These are phyloP conservation scores for Rhorus exstirpatorius DNA, from an alignment of 2,888 invertebrate species.

Conservation along the genomic window DNA sequence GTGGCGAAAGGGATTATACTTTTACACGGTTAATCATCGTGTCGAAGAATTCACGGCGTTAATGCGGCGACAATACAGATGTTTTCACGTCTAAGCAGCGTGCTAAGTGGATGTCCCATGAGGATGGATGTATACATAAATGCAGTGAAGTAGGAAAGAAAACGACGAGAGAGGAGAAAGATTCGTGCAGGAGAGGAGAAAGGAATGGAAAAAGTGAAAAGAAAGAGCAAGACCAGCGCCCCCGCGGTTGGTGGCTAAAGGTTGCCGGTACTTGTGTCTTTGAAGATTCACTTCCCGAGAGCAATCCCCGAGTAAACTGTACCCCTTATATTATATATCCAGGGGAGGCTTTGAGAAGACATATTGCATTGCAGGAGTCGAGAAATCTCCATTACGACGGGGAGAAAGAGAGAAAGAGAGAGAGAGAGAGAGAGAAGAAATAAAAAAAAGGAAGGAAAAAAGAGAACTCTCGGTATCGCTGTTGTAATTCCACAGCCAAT, in stretches of 20 bases:
- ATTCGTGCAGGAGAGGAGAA: conserved; percentile 23
- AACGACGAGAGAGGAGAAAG: conserved; percentile 29
- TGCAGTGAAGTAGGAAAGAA: no score
- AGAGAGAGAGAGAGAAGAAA: conserved; percentile 4
- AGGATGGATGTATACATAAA: conserved; percentile 44
- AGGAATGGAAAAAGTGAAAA: conserved; percentile 31
- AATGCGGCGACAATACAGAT: conserved; percentile 83
- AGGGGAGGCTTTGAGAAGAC: conserved; percentile 20
- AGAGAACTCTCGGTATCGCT: conserved; percentile 37
- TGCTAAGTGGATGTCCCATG: conserved; percentile 81
- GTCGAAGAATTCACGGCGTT: conserved; percentile 74
- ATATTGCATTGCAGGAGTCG: conserved; percentile 53
- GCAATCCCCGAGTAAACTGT: conserved; percentile 23
- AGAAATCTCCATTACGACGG: conserved; percentile 57
- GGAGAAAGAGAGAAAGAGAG: conserved; percentile 20
- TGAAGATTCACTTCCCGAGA: conserved; percentile 22
- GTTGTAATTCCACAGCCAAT: conserved; percentile 55
- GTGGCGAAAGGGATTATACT: conserved; percentile 69
- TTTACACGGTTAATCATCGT: conserved; percentile 78
- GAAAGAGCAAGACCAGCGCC: no score
- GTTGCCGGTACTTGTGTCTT: conserved; percentile 50
- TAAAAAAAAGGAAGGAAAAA: conserved; percentile 27
- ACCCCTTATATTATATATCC: conserved; percentile 33
- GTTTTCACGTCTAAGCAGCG: conserved; percentile 84
- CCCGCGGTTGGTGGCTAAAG: conserved; percentile 44